Conservation (phyloP, 2,113 vertebrate genomes). For the Malaclemys terrapin region DNA sequence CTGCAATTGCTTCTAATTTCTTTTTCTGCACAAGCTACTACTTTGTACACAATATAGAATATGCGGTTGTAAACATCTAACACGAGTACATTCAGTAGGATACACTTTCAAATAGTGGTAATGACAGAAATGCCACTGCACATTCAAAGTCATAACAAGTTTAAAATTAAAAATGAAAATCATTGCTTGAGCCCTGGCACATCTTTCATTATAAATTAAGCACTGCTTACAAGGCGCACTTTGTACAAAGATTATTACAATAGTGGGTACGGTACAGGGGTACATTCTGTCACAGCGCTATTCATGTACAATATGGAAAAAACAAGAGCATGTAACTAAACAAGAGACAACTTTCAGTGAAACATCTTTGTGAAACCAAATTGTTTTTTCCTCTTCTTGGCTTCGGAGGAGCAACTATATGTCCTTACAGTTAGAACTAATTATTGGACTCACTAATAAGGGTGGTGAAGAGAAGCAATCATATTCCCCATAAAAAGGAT, state of each 20-base stretch:
- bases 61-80: background rate
- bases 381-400: background rate
- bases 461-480: background rate
- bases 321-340: background rate
- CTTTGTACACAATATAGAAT: background rate
- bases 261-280: background rate
- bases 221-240: background rate
- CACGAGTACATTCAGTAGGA: background rate
- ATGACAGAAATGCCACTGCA: background rate
- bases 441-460: background rate
- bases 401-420: background rate
- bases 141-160: background rate
- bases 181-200: background rate
- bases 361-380: background rate
- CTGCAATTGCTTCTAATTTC: no score
- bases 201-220: background rate
- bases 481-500: slow-evolving; percentile 3
- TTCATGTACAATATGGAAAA: background rate
- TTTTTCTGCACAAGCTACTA: no score
- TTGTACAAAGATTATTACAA: background rate
- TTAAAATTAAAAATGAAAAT: no score
- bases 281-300: background rate
- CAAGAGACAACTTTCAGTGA: background rate
- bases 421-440: background rate
- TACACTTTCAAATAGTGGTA: background rate